Evolutionary conservation across 2,888 invertebrate species (phyloP).

Genomic region (Podotricha telesiphe): DNA sequence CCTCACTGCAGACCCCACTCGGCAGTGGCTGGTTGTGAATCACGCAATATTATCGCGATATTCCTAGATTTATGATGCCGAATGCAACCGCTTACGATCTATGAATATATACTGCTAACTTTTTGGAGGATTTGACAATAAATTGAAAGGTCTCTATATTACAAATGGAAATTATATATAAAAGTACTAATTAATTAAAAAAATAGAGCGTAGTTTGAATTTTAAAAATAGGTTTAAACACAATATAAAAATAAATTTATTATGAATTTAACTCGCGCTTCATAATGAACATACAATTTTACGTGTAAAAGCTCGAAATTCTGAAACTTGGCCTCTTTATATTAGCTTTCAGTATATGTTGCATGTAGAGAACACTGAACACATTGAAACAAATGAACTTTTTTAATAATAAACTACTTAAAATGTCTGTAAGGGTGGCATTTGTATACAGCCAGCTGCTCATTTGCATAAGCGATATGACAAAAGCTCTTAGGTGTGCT

Average conservation of each 20-base stretch:
- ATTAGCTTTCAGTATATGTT: background rate
- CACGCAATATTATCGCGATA: constrained; percentile 27
- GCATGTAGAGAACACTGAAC: background rate
- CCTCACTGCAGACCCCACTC: no score
- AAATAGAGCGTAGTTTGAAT: background rate
- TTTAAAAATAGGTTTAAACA: background rate
- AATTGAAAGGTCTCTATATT: constrained; percentile 2
- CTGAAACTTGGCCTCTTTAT: background rate
- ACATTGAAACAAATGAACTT: constrained; percentile 8
- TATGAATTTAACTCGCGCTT: no score
- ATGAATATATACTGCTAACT: background rate
- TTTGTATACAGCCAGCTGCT: constrained; percentile 25
- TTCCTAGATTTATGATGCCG: constrained; percentile 24
- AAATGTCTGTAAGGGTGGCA: constrained; percentile 19
- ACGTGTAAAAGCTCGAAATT: background rate
- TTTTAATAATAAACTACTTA: constrained; percentile 20
- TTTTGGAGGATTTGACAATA: constrained; percentile 7
- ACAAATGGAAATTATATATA: background rate
- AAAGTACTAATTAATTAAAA: no score
- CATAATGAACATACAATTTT: no score
- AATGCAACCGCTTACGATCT: background rate
- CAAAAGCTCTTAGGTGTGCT: constrained; percentile 30
- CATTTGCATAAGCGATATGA: constrained; percentile 30
- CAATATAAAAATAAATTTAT: no score
- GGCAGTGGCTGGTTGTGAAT: constrained; percentile 17